These are phyloP conservation scores for Drosophila macrospina DNA, from an alignment of 2,888 invertebrate species.

Conservation along the genomic window DNA sequence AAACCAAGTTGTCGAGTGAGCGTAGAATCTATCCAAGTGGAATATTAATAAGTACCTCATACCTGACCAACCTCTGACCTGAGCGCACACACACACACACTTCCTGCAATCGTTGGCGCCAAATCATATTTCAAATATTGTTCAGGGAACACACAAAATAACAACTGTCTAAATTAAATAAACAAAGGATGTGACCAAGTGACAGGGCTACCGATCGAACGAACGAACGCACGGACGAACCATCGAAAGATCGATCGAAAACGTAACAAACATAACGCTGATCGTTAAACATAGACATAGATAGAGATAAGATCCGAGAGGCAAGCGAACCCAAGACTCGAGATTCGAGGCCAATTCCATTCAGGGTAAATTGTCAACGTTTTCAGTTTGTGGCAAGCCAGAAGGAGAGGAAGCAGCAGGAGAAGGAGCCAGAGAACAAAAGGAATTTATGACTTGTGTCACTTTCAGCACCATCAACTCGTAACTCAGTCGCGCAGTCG, in stretches of 20 bases:
- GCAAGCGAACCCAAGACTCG: conserved; percentile 25
- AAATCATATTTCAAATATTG: conserved; percentile 63
- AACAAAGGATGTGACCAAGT: conserved; percentile 67
- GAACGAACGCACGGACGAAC: conserved; percentile 56
- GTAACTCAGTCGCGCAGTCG: conserved; percentile 74
- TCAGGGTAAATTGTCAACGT: conserved; percentile 72
- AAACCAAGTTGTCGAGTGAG: conserved; percentile 41
- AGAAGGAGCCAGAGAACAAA: conserved; percentile 49
- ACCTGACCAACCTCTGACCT: conserved; percentile 38
- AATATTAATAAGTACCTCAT: conserved; percentile 36
- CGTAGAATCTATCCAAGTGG: neutral
- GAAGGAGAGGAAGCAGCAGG: conserved; percentile 5
- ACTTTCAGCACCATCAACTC: conserved; percentile 81
- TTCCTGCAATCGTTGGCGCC: conserved; percentile 73
- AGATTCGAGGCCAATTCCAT: conserved; percentile 69
- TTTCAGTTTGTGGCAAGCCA: conserved; percentile 1
- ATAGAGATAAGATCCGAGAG: conserved; percentile 54
- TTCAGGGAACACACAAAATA: conserved; percentile 27
- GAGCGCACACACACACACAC: conserved; percentile 56
- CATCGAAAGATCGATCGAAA: conserved; percentile 68
- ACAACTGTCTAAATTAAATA: conserved; percentile 60
- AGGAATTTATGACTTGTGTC: conserved; percentile 84
- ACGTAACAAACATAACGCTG: conserved; percentile 57
- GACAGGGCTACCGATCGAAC: conserved; percentile 73
- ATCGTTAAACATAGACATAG: conserved; percentile 44